Conservation (phyloP, 53 echinoderm and acorn worm genomes). For the Actinopyga echinites region DNA sequence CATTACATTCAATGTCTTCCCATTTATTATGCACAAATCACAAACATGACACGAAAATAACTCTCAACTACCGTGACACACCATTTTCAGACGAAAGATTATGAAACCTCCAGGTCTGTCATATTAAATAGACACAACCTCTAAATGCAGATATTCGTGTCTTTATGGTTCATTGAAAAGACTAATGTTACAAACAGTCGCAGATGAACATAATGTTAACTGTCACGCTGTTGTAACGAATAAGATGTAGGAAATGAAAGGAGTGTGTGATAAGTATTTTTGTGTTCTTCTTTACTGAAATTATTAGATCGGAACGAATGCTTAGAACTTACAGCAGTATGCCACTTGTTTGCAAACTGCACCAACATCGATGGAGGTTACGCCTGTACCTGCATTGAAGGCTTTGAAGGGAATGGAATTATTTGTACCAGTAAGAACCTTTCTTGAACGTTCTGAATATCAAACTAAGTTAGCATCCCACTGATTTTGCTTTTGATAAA, state of each 20-base stretch:
- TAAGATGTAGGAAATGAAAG: background rate
- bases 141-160: too few relatives aligned
- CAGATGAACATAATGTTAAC: background rate
- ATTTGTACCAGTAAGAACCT: background rate
- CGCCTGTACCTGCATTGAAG: slow-evolving; percentile 5
- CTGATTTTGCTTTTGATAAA: too few relatives aligned
- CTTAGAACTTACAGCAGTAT: background rate
- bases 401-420: background rate
- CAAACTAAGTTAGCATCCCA: too few relatives aligned
- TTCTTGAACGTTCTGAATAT: background rate
- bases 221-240: background rate
- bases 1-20: too few relatives aligned
- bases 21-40: too few relatives aligned
- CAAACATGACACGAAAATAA: too few relatives aligned
- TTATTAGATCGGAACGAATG: slow-evolving; percentile 30
- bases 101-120: too few relatives aligned
- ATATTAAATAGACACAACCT: too few relatives aligned
- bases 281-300: background rate
- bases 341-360: slow-evolving; percentile 1
- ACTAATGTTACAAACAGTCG: background rate
- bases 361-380: slow-evolving; percentile 28
- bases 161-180: background rate
- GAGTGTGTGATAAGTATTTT: background rate
- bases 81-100: too few relatives aligned
- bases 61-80: too few relatives aligned